A percentile compares a stretch with the other conserved stretches of the same genome.
These are phyloP conservation scores for Anarsia innoxiella DNA, from an alignment of 2,888 invertebrate species.

Conservation along the genomic window DNA sequence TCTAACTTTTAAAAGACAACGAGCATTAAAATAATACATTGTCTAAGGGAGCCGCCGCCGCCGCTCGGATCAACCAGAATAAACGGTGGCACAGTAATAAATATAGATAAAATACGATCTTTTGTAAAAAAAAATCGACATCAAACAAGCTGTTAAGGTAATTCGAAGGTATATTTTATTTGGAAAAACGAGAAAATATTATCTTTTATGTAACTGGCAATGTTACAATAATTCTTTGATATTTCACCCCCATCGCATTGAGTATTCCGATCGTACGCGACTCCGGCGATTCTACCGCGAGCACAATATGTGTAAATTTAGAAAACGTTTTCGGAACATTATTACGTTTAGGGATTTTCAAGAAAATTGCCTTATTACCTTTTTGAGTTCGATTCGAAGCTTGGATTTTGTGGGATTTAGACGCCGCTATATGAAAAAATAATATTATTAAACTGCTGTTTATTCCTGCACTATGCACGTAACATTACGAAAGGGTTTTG, in stretches of 20 bases:
- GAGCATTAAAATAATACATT: background rate
- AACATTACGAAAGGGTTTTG: too few species aligned
- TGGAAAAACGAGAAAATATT: conserved; percentile 16
- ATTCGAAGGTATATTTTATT: conserved; percentile 18
- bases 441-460: conserved; percentile 5
- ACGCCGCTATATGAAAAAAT: conserved; percentile 27
- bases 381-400: conserved; percentile 62
- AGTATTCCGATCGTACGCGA: conserved; percentile 63
- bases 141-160: conserved; percentile 17
- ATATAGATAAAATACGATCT: conserved; percentile 2
- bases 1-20: background rate
- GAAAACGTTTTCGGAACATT: conserved; percentile 71
- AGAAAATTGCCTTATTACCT: conserved; percentile 74
- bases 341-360: conserved; percentile 72
- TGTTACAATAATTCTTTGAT: conserved; percentile 43
- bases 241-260: conserved; percentile 52
- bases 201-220: conserved; percentile 34
- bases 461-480: conserved; percentile 10
- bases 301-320: conserved; percentile 73
- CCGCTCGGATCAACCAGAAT: background rate
- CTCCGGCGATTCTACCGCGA: conserved; percentile 58
- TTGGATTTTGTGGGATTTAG: conserved; percentile 59
- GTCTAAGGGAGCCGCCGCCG: background rate
- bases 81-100: background rate
- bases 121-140: conserved; percentile 2